A percentile compares a stretch with the other conserved stretches of the same genome.
Conservation (phyloP, 2,888 invertebrate species). For the Empis stercorea region DNA sequence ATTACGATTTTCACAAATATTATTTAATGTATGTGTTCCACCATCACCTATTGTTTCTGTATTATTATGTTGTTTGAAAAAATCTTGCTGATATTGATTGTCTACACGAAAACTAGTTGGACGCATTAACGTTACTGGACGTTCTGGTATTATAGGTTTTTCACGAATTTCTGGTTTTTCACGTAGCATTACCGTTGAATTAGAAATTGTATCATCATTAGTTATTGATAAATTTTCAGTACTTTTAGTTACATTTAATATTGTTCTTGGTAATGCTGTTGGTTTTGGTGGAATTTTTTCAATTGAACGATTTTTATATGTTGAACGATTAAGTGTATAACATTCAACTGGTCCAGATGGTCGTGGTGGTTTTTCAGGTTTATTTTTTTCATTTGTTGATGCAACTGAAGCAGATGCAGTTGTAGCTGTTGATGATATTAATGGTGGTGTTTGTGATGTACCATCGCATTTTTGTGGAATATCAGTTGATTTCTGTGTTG, state of each 20-base stretch:
- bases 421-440: constrained; percentile 5
- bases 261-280: constrained; percentile 39
- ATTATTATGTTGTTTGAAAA: neutral
- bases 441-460: constrained; percentile 15
- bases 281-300: constrained; percentile 28
- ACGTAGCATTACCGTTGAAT: neutral
- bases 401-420: too few relatives aligned
- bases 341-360: constrained; percentile 34
- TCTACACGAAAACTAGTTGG: constrained; percentile 12
- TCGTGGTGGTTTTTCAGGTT: constrained; percentile 52
- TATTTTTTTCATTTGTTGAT: constrained; percentile 28
- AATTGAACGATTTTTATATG: constrained; percentile 14
- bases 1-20: neutral
- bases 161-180: constrained; percentile 34
- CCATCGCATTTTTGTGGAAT: constrained; percentile 17
- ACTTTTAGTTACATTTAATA: constrained; percentile 20
- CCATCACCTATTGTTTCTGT: too few relatives aligned
- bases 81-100: neutral
- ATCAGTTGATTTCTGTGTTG: too few relatives aligned
- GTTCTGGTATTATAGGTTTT: constrained; percentile 71
- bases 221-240: constrained; percentile 16
- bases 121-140: constrained; percentile 38
- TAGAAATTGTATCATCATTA: neutral
- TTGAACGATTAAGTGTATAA: constrained; percentile 17
- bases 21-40: neutral